Evolutionary conservation across 2,797 vertebrate species (phyloP).

Genomic region (Gouania willdenowi): DNA sequence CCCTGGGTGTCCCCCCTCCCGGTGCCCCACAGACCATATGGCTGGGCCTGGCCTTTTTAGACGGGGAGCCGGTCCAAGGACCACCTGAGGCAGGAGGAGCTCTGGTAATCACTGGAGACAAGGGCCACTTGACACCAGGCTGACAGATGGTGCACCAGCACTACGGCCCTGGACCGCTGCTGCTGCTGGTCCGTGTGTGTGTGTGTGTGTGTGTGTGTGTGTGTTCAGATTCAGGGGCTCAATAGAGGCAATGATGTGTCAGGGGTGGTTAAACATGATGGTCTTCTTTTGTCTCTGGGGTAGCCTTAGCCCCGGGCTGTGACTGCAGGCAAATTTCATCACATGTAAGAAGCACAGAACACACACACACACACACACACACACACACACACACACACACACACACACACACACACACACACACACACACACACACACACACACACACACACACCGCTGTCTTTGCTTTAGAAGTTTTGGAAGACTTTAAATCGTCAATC

Average conservation of each 20-base stretch:
- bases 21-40: slow-evolving; percentile 68
- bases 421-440: too few species aligned
- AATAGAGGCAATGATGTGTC: slow-evolving; percentile 71
- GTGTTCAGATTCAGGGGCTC: slow-evolving; percentile 64
- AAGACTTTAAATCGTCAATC: too few species aligned
- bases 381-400: too few species aligned
- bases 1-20: slow-evolving; percentile 46
- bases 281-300: slow-evolving; percentile 65
- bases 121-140: slow-evolving; percentile 77
- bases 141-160: slow-evolving; percentile 69
- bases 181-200: slow-evolving; percentile 26
- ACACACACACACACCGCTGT: too few species aligned
- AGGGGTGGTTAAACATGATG: slow-evolving; percentile 75
- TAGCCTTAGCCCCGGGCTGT: slow-evolving; percentile 53
- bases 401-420: too few species aligned
- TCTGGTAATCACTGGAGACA: slow-evolving; percentile 76
- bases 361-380: too few species aligned
- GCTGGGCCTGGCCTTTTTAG: slow-evolving; percentile 51
- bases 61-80: slow-evolving; percentile 59
- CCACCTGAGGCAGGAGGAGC: slow-evolving; percentile 74
- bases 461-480: too few species aligned
- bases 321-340: slow-evolving; percentile 61
- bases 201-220: slow-evolving; percentile 31
- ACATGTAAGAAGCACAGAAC: slow-evolving; percentile 37
- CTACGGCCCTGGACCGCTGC: slow-evolving; percentile 32